Evolutionary conservation across 2,888 invertebrate species (phyloP).

Genomic region (Chrysolina oricalcia): DNA sequence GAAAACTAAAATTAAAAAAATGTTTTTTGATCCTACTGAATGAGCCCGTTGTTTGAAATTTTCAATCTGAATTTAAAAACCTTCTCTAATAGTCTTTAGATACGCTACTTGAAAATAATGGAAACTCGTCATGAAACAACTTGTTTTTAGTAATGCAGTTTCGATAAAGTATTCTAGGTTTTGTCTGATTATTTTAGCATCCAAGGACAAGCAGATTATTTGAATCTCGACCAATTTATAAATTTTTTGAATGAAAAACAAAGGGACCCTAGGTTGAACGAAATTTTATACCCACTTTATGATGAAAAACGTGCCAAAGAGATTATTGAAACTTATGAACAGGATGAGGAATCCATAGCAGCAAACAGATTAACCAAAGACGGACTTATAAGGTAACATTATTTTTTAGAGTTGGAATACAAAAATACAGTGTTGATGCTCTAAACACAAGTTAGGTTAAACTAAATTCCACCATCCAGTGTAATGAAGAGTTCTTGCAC

Average conservation of each 20-base stretch:
- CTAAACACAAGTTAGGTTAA: too few species aligned
- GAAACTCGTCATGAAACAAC: too few species aligned
- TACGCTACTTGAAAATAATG: too few species aligned
- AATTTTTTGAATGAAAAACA: conserved; percentile 97
- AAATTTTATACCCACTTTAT: conserved; percentile 97
- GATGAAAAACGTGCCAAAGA: conserved; percentile 94
- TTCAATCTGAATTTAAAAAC: too few species aligned
- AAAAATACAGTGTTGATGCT: too few species aligned
- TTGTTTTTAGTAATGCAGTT: too few species aligned
- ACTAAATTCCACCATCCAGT: too few species aligned
- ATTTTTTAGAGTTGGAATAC: not conserved
- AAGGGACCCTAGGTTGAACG: conserved; percentile 97
- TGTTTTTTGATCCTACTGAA: too few species aligned
- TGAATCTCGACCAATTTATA: conserved; percentile 90
- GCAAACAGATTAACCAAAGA: conserved; percentile 91
- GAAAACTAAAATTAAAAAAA: too few species aligned
- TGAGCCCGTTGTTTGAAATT: not conserved
- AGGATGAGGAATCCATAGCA: conserved; percentile 82
- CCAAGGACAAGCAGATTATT: conserved; percentile 90
- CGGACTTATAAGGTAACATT: conserved; percentile 86
- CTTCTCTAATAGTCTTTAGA: too few species aligned
- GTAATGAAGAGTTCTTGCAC: too few species aligned
- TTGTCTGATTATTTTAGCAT: conserved; percentile 76
- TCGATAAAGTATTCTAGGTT: too few species aligned
- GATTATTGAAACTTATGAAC: conserved; percentile 95